These are phyloP conservation scores for Sphecodes monilicornis DNA, from an alignment of 2,888 invertebrate genomes.

Conservation along the genomic window DNA sequence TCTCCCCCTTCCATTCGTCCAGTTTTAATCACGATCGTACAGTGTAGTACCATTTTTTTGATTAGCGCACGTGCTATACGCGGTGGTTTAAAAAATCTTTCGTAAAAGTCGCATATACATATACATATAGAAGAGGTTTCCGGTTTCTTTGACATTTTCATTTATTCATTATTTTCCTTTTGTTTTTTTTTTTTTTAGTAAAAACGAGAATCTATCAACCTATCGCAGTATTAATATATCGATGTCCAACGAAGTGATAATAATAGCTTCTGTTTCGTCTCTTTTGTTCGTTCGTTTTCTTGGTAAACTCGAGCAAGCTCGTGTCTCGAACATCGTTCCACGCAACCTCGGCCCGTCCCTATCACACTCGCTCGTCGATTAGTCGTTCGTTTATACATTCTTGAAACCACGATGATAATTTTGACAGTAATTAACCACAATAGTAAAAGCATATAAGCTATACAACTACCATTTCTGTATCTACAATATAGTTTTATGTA, in stretches of 20 bases:
- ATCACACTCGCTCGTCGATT: constrained; percentile 27
- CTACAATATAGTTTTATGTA: constrained; percentile 78
- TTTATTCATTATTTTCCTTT: constrained; percentile 13
- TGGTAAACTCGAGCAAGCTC: constrained; percentile 17
- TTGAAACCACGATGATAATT: constrained; percentile 74
- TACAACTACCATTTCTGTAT: constrained; percentile 82
- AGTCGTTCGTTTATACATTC: constrained; percentile 41
- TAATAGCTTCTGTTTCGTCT: constrained; percentile 14
- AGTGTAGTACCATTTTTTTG: constrained; percentile 24
- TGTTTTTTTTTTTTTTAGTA: constrained; percentile 36
- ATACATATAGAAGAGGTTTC: constrained; percentile 36
- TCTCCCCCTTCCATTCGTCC: neutral
- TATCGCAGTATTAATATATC: constrained; percentile 33
- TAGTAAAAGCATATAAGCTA: constrained; percentile 84
- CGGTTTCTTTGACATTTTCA: neutral
- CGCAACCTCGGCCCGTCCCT: constrained; percentile 16
- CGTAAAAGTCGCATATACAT: constrained; percentile 42
- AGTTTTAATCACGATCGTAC: constrained; percentile 11
- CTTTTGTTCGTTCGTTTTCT: constrained; percentile 2
- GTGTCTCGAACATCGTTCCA: constrained; percentile 28
- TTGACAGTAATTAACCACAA: constrained; percentile 81
- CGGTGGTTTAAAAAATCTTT: constrained; percentile 51
- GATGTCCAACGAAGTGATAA: constrained; percentile 58
- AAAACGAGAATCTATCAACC: constrained; percentile 58
- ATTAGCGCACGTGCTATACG: constrained; percentile 30